A percentile compares a stretch with the other conserved stretches of the same genome.
Evolutionary conservation across 2,797 vertebrate species (phyloP).

Genomic region (Paratrypauchen microcephalus): DNA sequence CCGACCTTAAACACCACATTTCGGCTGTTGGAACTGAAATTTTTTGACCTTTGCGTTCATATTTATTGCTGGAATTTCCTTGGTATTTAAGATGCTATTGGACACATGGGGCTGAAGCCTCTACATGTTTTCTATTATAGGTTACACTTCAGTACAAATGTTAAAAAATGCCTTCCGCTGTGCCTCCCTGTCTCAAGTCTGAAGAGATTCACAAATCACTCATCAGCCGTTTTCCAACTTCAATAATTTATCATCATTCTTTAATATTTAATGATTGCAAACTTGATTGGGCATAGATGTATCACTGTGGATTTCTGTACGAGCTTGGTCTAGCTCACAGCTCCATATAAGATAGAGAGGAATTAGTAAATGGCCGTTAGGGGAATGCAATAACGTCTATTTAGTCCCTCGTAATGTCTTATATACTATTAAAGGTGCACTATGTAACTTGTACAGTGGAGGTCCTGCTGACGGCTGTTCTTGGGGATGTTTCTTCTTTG

Average conservation of each 20-base stretch:
- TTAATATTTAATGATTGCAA: conserved; percentile 52
- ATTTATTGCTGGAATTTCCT: conserved; percentile 12
- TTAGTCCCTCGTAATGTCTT: neutral
- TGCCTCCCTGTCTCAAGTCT: conserved; percentile 6
- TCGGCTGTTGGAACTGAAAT: conserved; percentile 14
- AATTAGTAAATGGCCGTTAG: neutral
- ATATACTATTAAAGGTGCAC: too few relatives aligned
- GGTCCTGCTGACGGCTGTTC: too few relatives aligned
- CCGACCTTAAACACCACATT: conserved; percentile 22
- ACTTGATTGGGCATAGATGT: conserved; percentile 40
- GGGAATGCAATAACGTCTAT: neutral
- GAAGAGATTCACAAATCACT: conserved; percentile 29
- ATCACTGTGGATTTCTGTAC: conserved; percentile 46
- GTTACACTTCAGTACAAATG: neutral
- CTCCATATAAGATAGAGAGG: neutral
- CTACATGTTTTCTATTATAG: conserved; percentile 5
- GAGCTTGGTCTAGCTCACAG: conserved; percentile 4
- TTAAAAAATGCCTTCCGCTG: conserved; percentile 3
- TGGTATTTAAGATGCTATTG: conserved; percentile 14
- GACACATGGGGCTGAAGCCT: neutral
- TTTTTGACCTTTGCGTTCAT: conserved; percentile 29
- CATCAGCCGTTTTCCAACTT: conserved; percentile 25
- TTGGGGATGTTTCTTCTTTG: too few relatives aligned
- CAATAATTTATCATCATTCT: conserved; percentile 51
- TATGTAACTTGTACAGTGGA: too few relatives aligned